Evolutionary conservation across 2,797 vertebrate genomes (phyloP).

Genomic region (Lerista edwardsae): DNA sequence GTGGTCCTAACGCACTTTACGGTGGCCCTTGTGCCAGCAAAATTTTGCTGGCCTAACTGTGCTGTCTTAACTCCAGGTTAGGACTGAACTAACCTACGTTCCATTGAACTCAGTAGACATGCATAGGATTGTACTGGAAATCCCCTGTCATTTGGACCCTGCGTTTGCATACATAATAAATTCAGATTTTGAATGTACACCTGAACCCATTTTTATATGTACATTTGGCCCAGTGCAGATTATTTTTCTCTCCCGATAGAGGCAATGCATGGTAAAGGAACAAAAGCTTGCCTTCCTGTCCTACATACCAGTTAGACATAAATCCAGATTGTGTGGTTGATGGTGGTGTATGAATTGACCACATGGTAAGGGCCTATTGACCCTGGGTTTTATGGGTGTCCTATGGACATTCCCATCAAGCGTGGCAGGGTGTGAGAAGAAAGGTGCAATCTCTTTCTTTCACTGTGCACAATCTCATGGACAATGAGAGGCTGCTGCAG

Average conservation of each 20-base stretch:
- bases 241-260: neutral
- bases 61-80: no score
- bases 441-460: neutral
- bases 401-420: neutral
- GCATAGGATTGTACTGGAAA: slow-evolving; percentile 3
- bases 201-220: slow-evolving; percentile 19
- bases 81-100: no score
- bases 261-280: neutral
- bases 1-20: no score
- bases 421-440: no score
- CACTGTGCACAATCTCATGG: no score
- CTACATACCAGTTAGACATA: no score
- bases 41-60: no score
- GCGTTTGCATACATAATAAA: slow-evolving; percentile 41
- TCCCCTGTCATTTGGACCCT: slow-evolving; percentile 31
- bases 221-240: neutral
- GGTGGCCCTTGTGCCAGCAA: no score
- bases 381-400: neutral
- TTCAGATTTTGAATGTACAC: neutral
- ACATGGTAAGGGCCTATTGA: neutral
- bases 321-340: neutral
- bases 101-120: no score
- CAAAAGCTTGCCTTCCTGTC: neutral
- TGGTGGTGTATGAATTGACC: neutral
- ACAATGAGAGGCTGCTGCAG: no score